Percentiles rank a stretch among this genome's conserved stretches.
Conservation (phyloP, 2,888 invertebrate genomes). For the Papilio elwesi region DNA sequence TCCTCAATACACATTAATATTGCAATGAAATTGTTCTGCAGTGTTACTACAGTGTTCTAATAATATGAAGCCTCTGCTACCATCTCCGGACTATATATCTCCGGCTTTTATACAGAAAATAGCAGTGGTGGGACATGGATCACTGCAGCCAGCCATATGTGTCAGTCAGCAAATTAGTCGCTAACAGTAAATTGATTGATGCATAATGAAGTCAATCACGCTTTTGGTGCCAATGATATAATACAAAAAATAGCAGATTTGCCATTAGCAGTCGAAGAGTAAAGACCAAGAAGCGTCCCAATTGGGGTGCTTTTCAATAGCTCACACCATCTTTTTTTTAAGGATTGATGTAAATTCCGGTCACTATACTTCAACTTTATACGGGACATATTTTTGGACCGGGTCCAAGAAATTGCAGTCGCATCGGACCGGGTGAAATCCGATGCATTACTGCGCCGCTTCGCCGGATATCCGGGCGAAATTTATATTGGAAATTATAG, state of each 20-base stretch:
- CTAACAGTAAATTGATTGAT: neutral
- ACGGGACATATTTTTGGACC: conserved; percentile 14
- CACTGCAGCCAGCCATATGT: too few species aligned
- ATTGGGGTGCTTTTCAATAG: too few species aligned
- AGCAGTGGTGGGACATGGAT: too few species aligned
- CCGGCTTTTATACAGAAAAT: too few species aligned
- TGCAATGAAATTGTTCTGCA: neutral
- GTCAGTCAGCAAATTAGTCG: too few species aligned
- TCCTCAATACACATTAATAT: neutral
- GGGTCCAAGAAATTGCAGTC: conserved; percentile 21
- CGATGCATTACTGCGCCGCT: conserved; percentile 21
- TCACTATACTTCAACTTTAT: conserved; percentile 4
- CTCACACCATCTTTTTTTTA: too few species aligned
- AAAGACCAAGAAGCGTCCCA: too few species aligned
- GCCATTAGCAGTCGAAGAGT: too few species aligned
- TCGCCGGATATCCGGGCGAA: conserved; percentile 20
- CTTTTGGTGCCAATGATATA: too few species aligned
- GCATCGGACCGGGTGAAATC: conserved; percentile 23
- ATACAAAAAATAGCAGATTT: too few species aligned
- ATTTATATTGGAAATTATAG: conserved; percentile 36
- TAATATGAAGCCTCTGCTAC: too few species aligned
- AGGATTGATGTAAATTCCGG: conserved; percentile 1
- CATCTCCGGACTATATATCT: too few species aligned
- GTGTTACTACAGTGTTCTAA: neutral
- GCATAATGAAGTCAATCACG: neutral